Percentiles rank a stretch among this genome's conserved stretches.
Conservation (phyloP, 2,888 invertebrate genomes). For the Xanthorhoe spadicearia region DNA sequence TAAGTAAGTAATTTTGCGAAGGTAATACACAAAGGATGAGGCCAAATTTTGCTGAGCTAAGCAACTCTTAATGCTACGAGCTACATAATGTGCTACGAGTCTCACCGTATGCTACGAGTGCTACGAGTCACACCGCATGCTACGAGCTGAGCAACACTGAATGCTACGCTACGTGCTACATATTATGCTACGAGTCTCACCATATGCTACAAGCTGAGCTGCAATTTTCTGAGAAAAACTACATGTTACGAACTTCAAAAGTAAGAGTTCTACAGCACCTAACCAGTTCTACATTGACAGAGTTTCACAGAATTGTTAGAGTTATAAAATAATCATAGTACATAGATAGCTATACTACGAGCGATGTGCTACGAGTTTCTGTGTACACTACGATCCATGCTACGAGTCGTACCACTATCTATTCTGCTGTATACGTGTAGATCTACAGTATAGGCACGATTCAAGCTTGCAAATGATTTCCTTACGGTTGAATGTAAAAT, state of each 20-base stretch:
- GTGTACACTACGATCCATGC: too few relatives aligned
- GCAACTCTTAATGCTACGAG: neutral
- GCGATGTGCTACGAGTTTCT: too few relatives aligned
- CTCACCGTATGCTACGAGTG: too few relatives aligned
- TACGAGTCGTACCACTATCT: too few relatives aligned
- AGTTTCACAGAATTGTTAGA: neutral
- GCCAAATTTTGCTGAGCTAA: neutral
- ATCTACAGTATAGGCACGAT: neutral
- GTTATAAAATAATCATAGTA: neutral
- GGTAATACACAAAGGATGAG: too few relatives aligned
- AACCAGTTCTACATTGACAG: neutral
- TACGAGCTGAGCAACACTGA: neutral
- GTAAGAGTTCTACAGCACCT: neutral
- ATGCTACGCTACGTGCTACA: too few relatives aligned
- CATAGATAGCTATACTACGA: too few relatives aligned
- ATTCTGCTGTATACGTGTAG: too few relatives aligned
- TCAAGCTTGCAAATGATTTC: neutral
- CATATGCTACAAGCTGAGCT: neutral
- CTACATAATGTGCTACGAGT: neutral
- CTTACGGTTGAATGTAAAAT: constrained; percentile 6
- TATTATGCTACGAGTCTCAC: too few relatives aligned
- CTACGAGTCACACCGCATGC: neutral
- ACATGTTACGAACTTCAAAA: neutral
- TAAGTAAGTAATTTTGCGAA: too few relatives aligned
- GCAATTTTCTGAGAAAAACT: neutral